phyloP scores from a whole-genome alignment of 2,888 invertebrate genomes.

The Peribatodes rhomboidaria region DNA sequence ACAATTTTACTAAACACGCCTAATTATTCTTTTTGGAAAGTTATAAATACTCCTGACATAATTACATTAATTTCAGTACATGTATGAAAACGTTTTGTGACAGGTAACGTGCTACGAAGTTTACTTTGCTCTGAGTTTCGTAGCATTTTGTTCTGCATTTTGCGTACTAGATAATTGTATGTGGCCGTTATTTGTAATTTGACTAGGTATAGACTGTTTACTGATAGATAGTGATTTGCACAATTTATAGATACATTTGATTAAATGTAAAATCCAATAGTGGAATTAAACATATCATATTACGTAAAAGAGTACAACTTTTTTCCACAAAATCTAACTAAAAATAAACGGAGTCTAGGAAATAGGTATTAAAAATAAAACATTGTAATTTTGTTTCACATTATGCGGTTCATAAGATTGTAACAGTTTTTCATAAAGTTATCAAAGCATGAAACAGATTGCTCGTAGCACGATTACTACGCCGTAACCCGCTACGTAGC shows the following conservation, averaged over 20 bases:
- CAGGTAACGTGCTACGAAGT: not conserved
- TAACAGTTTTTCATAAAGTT: constrained; percentile 13
- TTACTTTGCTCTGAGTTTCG: not conserved
- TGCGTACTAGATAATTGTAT: too few relatives aligned
- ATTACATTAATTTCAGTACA: not conserved
- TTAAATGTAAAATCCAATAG: too few relatives aligned
- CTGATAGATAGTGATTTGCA: too few relatives aligned
- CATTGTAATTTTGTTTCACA: not conserved
- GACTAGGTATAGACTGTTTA: too few relatives aligned
- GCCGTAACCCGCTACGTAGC: constrained; percentile 30
- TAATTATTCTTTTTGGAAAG: not conserved
- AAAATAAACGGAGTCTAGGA: too few relatives aligned
- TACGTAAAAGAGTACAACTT: too few relatives aligned
- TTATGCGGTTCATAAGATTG: not conserved
- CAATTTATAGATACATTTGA: too few relatives aligned
- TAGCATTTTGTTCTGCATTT: not conserved
- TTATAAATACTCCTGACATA: not conserved
- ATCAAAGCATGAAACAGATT: constrained; percentile 31
- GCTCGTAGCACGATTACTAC: constrained; percentile 34
- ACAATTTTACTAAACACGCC: constrained; percentile 12
- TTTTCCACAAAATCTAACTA: too few relatives aligned
- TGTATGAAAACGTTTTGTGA: constrained; percentile 4
- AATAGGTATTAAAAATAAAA: not conserved
- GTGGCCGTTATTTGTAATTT: too few relatives aligned
- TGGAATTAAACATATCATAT: too few relatives aligned